These are phyloP conservation scores for Allacma fusca DNA, from an alignment of 2,888 invertebrate genomes.

Conservation along the genomic window DNA sequence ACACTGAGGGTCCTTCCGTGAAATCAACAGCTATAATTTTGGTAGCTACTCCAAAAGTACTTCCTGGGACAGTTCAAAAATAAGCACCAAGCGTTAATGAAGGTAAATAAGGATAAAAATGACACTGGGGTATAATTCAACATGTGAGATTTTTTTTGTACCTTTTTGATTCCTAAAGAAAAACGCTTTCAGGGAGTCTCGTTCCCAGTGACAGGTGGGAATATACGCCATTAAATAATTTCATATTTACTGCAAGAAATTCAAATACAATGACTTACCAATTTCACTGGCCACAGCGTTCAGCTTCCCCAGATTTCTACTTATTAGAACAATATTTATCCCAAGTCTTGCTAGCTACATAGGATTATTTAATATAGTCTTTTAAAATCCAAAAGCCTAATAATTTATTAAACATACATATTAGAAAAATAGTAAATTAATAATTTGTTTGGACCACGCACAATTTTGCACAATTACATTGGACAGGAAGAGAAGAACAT, in stretches of 20 bases:
- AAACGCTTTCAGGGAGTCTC: too few species aligned
- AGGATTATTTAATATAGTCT: not conserved
- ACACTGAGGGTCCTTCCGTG: slow-evolving; percentile 75
- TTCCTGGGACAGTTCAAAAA: not conserved
- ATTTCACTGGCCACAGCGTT: slow-evolving; percentile 60
- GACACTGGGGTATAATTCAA: not conserved
- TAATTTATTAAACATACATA: not conserved
- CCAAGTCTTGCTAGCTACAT: slow-evolving; percentile 61
- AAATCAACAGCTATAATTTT: slow-evolving; percentile 84
- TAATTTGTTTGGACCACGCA: too few species aligned
- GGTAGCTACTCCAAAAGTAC: slow-evolving; percentile 70
- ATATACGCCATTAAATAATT: too few species aligned
- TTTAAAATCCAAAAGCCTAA: not conserved
- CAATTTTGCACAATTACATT: too few species aligned
- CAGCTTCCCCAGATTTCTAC: slow-evolving; percentile 60
- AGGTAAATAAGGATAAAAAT: too few species aligned
- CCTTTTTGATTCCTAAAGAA: too few species aligned
- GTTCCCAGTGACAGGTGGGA: too few species aligned
- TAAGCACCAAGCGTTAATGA: not conserved
- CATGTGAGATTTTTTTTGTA: not conserved
- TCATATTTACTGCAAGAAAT: too few species aligned
- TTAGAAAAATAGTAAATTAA: slow-evolving; percentile 32
- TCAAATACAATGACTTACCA: slow-evolving; percentile 48
- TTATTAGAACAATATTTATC: slow-evolving; percentile 61
- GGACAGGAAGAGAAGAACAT: too few species aligned